These are phyloP conservation scores for Mormyrops boulengeri DNA, from an alignment of 2,797 vertebrate genomes.

Conservation along the genomic window DNA sequence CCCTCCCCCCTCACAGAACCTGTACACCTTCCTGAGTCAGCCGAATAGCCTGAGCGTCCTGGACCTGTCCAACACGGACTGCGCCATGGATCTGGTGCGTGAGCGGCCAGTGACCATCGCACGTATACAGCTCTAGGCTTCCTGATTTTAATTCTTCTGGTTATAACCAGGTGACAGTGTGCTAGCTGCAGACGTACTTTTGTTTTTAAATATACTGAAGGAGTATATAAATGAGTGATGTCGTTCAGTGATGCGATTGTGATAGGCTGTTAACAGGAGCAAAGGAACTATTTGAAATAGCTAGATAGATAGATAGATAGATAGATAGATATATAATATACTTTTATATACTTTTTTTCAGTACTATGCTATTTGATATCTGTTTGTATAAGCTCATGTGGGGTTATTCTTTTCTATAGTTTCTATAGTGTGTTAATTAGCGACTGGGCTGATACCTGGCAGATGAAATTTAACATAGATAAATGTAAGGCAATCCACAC, in stretches of 20 bases:
- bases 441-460: too few relatives aligned
- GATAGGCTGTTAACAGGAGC: background rate
- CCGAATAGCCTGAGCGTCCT: slow-evolving; percentile 81
- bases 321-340: background rate
- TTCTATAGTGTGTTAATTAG: too few relatives aligned
- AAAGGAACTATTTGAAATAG: background rate
- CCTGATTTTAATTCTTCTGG: background rate
- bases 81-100: slow-evolving; percentile 85
- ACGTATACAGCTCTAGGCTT: background rate
- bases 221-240: background rate
- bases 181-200: background rate
- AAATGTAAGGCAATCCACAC: too few relatives aligned
- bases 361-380: background rate
- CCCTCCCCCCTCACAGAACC: slow-evolving; percentile 60
- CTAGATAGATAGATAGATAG: background rate
- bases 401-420: background rate
- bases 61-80: slow-evolving; percentile 93
- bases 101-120: background rate
- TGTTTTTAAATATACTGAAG: background rate
- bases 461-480: too few relatives aligned
- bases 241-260: background rate
- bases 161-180: background rate
- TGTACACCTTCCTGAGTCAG: slow-evolving; percentile 87
- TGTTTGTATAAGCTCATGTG: background rate
- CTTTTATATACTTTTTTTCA: background rate